A percentile compares a stretch with the other conserved stretches of the same genome.
These are phyloP conservation scores for Silurus glanis DNA, from an alignment of 2,113 vertebrate species.

Conservation along the genomic window DNA sequence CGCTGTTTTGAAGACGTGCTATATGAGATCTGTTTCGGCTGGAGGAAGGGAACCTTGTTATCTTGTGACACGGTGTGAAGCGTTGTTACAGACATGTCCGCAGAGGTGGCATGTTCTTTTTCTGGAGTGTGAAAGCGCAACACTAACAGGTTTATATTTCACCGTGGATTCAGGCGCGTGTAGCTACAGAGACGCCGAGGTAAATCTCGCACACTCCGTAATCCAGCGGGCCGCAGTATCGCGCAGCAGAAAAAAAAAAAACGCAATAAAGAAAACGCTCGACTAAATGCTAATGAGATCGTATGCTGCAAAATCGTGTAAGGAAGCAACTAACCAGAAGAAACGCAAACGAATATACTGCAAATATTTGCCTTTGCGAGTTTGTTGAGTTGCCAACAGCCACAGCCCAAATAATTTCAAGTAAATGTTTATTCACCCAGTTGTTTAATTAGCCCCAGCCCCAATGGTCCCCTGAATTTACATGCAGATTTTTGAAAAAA, in stretches of 20 bases:
- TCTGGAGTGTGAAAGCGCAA: constrained; percentile 1
- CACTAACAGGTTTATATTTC: constrained; percentile 21
- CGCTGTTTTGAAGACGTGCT: neutral
- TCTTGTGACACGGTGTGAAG: constrained; percentile 37
- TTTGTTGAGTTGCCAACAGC: neutral
- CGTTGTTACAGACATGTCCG: constrained; percentile 24
- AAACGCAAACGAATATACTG: neutral
- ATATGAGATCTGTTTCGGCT: constrained; percentile 11
- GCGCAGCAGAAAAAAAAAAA: neutral
- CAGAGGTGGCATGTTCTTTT: constrained; percentile 14
- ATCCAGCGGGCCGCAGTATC: neutral
- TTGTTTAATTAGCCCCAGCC: neutral
- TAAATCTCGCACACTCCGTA: neutral
- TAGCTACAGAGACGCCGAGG: neutral
- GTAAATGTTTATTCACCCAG: neutral
- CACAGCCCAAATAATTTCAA: neutral
- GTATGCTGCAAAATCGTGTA: neutral
- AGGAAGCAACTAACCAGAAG: neutral
- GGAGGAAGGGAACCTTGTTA: constrained; percentile 29
- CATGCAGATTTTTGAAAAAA: neutral
- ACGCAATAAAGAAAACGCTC: neutral
- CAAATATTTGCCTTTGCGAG: neutral
- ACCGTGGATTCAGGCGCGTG: neutral
- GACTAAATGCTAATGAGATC: constrained; percentile 2
- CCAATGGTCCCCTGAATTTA: neutral